Evolutionary conservation across 2,797 vertebrate genomes (phyloP).

Genomic region (Rousettus madagascariensis): DNA sequence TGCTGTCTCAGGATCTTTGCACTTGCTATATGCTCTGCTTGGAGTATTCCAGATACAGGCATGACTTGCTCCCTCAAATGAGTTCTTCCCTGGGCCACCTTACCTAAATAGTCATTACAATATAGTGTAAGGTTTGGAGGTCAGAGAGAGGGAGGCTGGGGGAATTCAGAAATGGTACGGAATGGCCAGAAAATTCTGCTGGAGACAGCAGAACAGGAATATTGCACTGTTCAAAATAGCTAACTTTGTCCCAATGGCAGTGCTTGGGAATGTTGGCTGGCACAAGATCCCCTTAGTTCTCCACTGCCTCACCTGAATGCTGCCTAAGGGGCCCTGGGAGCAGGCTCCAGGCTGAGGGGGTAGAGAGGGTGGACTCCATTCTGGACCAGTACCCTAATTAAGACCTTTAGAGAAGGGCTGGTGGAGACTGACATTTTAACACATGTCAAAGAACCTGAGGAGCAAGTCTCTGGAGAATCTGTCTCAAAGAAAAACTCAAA

Average conservation of each 20-base stretch:
- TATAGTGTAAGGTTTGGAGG: neutral
- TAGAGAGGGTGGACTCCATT: neutral
- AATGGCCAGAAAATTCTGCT: neutral
- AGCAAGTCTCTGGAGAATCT: neutral
- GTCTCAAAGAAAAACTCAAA: neutral
- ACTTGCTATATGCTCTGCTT: neutral
- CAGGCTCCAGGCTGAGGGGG: neutral
- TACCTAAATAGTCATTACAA: slow-evolving; percentile 16
- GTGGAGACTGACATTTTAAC: neutral
- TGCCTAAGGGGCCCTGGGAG: neutral
- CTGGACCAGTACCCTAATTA: neutral
- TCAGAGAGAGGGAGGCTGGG: neutral
- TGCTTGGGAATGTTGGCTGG: neutral
- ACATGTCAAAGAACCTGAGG: neutral
- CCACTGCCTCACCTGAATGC: neutral
- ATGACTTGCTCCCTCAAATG: neutral
- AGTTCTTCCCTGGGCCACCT: neutral
- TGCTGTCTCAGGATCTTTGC: slow-evolving; percentile 7
- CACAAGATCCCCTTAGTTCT: neutral
- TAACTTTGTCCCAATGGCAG: neutral
- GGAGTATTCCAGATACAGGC: neutral
- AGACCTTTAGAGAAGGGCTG: neutral
- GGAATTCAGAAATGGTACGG: neutral
- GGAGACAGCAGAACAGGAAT: neutral
- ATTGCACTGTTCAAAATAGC: neutral